Base-by-base conservation (phyloP, 2,797 vertebrate species). In the Perdix hodgsoniae region DNA sequence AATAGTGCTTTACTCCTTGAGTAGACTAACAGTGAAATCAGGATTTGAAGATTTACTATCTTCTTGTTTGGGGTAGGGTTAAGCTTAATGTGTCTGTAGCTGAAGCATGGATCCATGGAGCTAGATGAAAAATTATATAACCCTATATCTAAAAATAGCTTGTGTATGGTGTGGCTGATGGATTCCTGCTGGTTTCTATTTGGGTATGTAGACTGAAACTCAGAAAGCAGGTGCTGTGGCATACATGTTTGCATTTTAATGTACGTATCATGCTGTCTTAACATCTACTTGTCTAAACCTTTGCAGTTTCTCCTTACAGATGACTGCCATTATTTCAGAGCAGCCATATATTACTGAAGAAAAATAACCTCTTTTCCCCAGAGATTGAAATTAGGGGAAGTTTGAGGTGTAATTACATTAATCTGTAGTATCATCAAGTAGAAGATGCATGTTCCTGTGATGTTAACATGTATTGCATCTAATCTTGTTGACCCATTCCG, bases 141-240 rank as follows among this genome's bases (percentile, higher is more conserved):
- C n/a, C 5, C 75, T 82, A 39, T 49, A 24, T 49, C 76, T 96
- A 85, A 92, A 92, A 94, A 74, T 93, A 93, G 50, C 86, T 87
- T 4, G 0, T 44, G 63, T 26, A 9, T 49, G 65, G 22, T 70
- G 84, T 57, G 54, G 61, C 81, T 88, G 14, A 1, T 77, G 81
- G 70, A 52, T 61, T 77, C 77, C 76, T 80, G 50, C 81, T 78
- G 3, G 84, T 76, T 72, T 86, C 37, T 89, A 86, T 79, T 72
- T 44, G 75, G 67, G 39, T 78, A 35, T 14, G 9, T 60, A 66
- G 85, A 64, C 79, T 86, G 85, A 60, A 82, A 64, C 76, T 83
- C 50, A 11, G 40, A 29, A 78, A 67, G 80, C 80, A 92, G 76
- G 91, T 91, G 80, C 88, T 47, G 1, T 16, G 42, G 59, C 61